Evolutionary conservation across 2,113 vertebrate species (phyloP), one percentile per base, ranked within the genome.

Genomic region (Neolamprologus sp.): DNA sequence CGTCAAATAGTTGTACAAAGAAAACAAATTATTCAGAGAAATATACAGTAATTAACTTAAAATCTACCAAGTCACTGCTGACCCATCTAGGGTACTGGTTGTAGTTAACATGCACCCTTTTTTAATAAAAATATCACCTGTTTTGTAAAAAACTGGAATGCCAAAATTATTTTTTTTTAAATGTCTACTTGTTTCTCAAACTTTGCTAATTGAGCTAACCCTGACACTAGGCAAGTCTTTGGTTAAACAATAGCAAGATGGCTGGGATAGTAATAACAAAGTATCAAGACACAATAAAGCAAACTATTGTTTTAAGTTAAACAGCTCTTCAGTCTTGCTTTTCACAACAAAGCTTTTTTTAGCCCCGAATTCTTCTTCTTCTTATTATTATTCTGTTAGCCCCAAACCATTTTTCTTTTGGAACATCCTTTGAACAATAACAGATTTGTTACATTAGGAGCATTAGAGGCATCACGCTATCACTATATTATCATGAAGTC

Each of bases 331-430:
- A 23, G 23, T 54, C 65, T 68, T 26, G 54, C n/a, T 82, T 82
- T n/a, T 12, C 21, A 26, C 14, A 31, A 26, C 16, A 28, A 45
- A 58, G 4, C 42, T 51, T 78, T 51, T 79, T 63, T 5, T 79
- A 12, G 40, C 26, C 13, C n/a, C 47, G 21, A 63, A 40, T 26
- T 40, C 4, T 35, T 63, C 0, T 63, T 35, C 0, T 33, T 35
- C 0, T 16, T 7, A 0, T 57, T 28, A 7, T 60, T 26, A 12
- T 65, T 35, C 17, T 85, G 3, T 79, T 79, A 17, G 40, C 26
- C 9, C 10, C 35, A 33, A 79, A 40, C 17, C 17, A 37, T 37
- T 40, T 37, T 57, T 26, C 13, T 9, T 51, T 21, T 26, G 33
- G 3, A 75, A 28, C 23, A 49, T 31, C 26, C 17, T 19, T 31